phyloP scores from a whole-genome alignment of 1,140 invertebrate genomes.

The Scylla paramamosain region DNA sequence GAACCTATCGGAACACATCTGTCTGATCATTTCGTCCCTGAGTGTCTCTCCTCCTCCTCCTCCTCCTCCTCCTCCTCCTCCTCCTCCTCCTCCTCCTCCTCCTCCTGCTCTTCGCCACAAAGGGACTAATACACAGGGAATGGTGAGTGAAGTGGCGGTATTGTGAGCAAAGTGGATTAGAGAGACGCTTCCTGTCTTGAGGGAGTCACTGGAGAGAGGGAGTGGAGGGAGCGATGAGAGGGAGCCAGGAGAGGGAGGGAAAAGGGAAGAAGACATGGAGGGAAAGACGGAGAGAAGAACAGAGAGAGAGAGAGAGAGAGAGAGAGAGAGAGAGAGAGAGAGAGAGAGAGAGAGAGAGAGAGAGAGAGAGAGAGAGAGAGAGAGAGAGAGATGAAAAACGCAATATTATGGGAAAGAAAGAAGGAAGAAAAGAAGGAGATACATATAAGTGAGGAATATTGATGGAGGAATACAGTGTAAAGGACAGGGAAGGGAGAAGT shows the following conservation, averaged over 20 bases:
- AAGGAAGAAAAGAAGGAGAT: not conserved
- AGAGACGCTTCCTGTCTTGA: not conserved
- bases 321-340: too few relatives aligned
- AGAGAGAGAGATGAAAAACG: too few relatives aligned
- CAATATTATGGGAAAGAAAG: not conserved
- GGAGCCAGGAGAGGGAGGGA: not conserved
- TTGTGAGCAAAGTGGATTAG: slow-evolving; percentile 1
- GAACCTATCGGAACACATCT: not conserved
- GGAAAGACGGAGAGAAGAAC: too few relatives aligned
- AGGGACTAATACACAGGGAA: slow-evolving; percentile 21
- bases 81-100: not conserved
- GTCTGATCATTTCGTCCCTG: not conserved
- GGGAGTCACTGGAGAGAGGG: not conserved
- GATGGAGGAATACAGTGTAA: not conserved
- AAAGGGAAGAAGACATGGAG: not conserved
- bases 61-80: slow-evolving; percentile 8
- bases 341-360: too few relatives aligned
- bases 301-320: too few relatives aligned
- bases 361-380: too few relatives aligned
- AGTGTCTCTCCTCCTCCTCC: not conserved
- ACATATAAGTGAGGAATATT: not conserved
- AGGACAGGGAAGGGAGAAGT: not conserved
- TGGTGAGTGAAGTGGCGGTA: not conserved
- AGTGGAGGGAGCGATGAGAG: not conserved
- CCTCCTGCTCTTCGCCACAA: not conserved